Evolutionary conservation across 2,797 vertebrate genomes (phyloP), one percentile per base, ranked within the genome.

Genomic region (Gephyroberyx darwinii): DNA sequence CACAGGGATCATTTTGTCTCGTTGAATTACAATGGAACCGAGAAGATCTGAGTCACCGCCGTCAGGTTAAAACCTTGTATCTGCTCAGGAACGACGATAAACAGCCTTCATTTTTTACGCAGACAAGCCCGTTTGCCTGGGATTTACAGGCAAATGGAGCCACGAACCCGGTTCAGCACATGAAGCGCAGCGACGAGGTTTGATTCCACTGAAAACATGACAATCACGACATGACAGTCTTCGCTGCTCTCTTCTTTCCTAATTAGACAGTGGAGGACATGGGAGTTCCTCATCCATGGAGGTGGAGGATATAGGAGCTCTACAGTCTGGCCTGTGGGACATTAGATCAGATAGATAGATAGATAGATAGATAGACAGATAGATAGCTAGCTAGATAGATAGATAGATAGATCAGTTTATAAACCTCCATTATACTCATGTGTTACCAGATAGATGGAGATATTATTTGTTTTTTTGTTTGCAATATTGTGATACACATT

Each of bases 1-100:
- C 86, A 80, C 75, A 80, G 61, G 80, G 86, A 85, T 90, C 86
- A 84, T 85, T 88, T 85, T 80, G 82, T 84, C 81, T 67, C 20
- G 59, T 86, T 74, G 80, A 88, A 90, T 87, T 86, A 84, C 85
- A 88, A 87, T 53, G 73, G 74, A 85, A 65, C 73, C 19, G 43
- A 69, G 74, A 65, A 68, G 83, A 82, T 81, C 60, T 53, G 62
- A 78, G 78, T 58, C 60, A 61, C 71, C 65, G 68, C 75, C 74
- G 83, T 82, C 77, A 65, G 20, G 39, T 78, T 47, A 69, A 81
- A 80, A 71, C 72, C 65, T 7, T 47, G 51, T 65, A 74, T 84
- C 54, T 71, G 54, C 10, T 52, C 50, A 73, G 69, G 61, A 83
- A 70, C 79, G 79, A 52, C 68, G 45, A 69, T 77, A 33, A 67